Evolutionary conservation across 2,888 invertebrate genomes (phyloP).

Genomic region (Cactoblastis cactorum): DNA sequence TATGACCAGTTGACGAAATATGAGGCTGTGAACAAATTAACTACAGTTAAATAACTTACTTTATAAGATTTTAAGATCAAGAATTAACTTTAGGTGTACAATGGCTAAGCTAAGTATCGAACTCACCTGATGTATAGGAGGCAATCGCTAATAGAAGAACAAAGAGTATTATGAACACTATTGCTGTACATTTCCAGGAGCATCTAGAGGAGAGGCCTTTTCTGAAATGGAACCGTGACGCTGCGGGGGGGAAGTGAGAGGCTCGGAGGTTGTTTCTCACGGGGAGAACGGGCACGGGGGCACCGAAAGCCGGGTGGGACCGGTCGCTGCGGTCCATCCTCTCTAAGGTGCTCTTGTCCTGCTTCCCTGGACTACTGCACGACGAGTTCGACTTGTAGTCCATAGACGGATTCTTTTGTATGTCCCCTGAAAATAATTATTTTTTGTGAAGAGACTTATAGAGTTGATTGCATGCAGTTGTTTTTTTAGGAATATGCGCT

Average conservation of each 20-base stretch:
- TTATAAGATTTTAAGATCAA: constrained; percentile 16
- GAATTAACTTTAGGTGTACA: too few species aligned
- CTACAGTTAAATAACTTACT: constrained; percentile 11
- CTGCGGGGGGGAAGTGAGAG: constrained; percentile 85
- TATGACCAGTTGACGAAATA: constrained; percentile 92
- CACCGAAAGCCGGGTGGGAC: constrained; percentile 80
- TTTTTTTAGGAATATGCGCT: too few species aligned
- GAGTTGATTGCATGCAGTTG: neutral
- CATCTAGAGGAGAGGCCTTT: constrained; percentile 92
- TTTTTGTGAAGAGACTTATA: neutral
- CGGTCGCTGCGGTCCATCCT: constrained; percentile 80
- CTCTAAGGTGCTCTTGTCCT: constrained; percentile 77
- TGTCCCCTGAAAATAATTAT: constrained; percentile 83
- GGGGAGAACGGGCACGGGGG: constrained; percentile 87
- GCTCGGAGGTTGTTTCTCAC: constrained; percentile 86
- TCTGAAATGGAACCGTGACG: constrained; percentile 90
- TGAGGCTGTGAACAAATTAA: constrained; percentile 80
- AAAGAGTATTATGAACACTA: constrained; percentile 91
- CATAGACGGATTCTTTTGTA: constrained; percentile 91
- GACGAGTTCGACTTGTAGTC: constrained; percentile 94
- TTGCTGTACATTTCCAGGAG: constrained; percentile 95
- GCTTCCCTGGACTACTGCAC: constrained; percentile 88
- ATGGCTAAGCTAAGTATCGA: too few species aligned
- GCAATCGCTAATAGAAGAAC: constrained; percentile 90
- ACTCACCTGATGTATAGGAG: constrained; percentile 91